Base-by-base conservation (phyloP, 2,113 vertebrate species). In the Colinus virginianus region DNA sequence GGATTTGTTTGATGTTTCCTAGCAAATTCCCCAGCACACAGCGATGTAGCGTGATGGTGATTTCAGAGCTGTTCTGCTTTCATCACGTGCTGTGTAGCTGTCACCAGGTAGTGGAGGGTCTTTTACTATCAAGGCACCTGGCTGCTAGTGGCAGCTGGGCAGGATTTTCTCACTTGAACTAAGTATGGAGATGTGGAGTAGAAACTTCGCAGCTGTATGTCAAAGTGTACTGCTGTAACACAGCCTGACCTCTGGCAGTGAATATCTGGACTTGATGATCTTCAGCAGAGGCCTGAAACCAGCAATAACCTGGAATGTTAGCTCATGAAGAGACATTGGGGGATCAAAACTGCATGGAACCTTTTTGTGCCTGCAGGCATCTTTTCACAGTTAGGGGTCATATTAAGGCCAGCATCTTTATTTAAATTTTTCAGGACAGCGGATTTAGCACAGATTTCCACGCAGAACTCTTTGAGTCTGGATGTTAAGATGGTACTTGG, bases 211-310 rank as follows among this genome's bases (percentile, higher is more conserved):
- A 46, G 38, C n/a, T 87, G 49, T 80, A 30, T 55, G 22, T 38
- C 32, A 18, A 32, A 43, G 15, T 12, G 19, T 0, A 0, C 6
- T 42, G 1, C 38, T 51, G 69, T 61, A 49, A 49, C 1, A 0
- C 6, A 28, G 26, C 40, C 22, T 43, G 74, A 64, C 26, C n/a
- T 48, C 34, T 72, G 76, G 8, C 51, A 49, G 22, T 11, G 26
- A 59, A 4, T 10, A 28, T 45, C 23, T 36, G 21, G 45, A 6
- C 26, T 38, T 53, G 68, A 34, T 93, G 53, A n/a, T 85, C 49
- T 40, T 66, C 75, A 63, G 19, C 34, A 53, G 20, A 2, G 0
- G 75, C n/a, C 43, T 34, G 63, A 92, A 84, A 34, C 11, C 13
- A 61, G 13, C 34, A 25, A 1, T 79, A 14, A 61, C 1, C 6